phyloP scores from a whole-genome alignment of 2,888 invertebrate species.

The Lepidocyrtoides sp. region DNA sequence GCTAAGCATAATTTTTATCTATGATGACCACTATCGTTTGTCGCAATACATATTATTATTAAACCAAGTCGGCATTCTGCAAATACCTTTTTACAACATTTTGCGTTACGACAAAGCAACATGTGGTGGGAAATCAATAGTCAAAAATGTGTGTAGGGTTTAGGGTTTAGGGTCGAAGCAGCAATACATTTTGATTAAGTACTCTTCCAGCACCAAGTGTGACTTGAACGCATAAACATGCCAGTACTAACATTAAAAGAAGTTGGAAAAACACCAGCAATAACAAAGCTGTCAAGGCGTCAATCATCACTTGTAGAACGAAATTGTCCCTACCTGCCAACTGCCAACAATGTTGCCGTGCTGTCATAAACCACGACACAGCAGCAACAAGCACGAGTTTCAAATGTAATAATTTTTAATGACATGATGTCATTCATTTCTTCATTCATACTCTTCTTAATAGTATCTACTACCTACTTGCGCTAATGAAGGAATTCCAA shows the following conservation, averaged over 20 bases:
- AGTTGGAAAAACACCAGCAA: background rate
- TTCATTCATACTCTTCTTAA: background rate
- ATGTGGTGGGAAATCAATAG: too few species aligned
- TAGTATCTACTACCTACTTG: constrained; percentile 11
- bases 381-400: background rate
- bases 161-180: too few species aligned
- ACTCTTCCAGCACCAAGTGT: background rate
- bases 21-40: too few species aligned
- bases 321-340: background rate
- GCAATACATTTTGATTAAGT: background rate
- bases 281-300: constrained; percentile 60
- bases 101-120: too few species aligned
- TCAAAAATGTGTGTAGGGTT: too few species aligned
- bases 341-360: background rate
- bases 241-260: constrained; percentile 14
- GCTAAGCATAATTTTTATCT: background rate
- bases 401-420: constrained; percentile 41
- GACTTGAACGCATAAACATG: background rate
- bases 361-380: background rate
- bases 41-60: background rate
- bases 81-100: too few species aligned
- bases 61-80: too few species aligned
- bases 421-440: constrained; percentile 32
- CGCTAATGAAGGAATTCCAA: constrained; percentile 54
- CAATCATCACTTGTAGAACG: constrained; percentile 55